Conservation (phyloP, 2,113 vertebrate species). For the Lophochroa leadbeateri region DNA sequence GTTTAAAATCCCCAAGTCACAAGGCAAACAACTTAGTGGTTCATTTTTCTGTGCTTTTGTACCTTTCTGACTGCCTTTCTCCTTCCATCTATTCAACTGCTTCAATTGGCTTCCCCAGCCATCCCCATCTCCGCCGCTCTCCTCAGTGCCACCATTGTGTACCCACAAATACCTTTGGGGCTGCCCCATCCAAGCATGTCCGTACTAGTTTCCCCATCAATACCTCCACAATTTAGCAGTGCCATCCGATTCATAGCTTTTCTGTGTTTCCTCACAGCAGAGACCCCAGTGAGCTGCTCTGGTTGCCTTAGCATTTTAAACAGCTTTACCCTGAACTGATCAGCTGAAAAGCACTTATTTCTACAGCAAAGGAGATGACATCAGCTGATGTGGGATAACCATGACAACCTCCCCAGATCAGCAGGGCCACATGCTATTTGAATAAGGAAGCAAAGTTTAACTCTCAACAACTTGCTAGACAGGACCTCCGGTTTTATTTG, state of each 20-base stretch:
- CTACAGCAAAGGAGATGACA: constrained; percentile 68
- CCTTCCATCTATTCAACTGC: constrained; percentile 51
- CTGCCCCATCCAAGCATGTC: constrained; percentile 57
- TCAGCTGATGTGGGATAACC: constrained; percentile 70
- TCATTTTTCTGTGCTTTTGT: constrained; percentile 63
- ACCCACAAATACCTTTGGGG: constrained; percentile 55
- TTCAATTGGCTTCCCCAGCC: constrained; percentile 56
- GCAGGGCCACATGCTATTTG: constrained; percentile 45
- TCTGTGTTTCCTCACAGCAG: background rate
- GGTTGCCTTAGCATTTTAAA: constrained; percentile 61
- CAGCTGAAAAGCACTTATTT: constrained; percentile 60
- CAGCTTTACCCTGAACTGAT: constrained; percentile 59
- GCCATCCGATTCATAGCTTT: constrained; percentile 58
- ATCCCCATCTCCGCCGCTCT: constrained; percentile 25
- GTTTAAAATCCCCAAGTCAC: constrained; percentile 45
- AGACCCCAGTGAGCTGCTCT: constrained; percentile 1
- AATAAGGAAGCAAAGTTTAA: constrained; percentile 45
- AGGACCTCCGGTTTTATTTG: constrained; percentile 9
- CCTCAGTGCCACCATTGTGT: constrained; percentile 65
- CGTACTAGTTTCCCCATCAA: constrained; percentile 40
- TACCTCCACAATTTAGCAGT: constrained; percentile 17
- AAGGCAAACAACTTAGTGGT: constrained; percentile 60
- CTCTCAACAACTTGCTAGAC: constrained; percentile 16
- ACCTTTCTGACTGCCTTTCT: constrained; percentile 31
- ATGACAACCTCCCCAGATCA: constrained; percentile 64